Conservation (phyloP, 2,888 invertebrate genomes). For the Conops quadrifasciatus region DNA sequence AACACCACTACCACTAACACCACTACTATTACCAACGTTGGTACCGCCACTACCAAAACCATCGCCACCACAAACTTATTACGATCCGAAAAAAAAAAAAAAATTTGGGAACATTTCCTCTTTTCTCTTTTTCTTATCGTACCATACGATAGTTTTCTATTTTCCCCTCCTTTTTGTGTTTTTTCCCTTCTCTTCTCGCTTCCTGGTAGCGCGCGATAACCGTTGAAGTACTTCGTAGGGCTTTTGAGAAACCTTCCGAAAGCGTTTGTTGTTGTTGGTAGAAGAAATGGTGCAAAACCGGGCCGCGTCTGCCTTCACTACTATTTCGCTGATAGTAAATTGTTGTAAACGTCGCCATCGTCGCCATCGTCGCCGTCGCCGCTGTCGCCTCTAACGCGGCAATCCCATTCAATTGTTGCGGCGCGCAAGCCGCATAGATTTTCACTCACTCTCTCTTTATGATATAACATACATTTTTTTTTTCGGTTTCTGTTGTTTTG, state of each 20-base stretch:
- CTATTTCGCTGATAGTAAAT: not conserved
- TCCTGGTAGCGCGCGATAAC: too few relatives aligned
- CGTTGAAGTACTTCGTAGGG: too few relatives aligned
- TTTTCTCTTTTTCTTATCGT: not conserved
- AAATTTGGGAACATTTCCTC: not conserved
- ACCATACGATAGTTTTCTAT: not conserved
- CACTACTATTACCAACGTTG: too few relatives aligned
- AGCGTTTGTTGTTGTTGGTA: too few relatives aligned
- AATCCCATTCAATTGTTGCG: not conserved
- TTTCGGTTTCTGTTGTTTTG: slow-evolving; percentile 13
- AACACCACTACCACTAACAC: too few relatives aligned
- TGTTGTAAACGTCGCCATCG: slow-evolving; percentile 6
- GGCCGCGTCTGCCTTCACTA: not conserved
- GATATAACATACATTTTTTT: slow-evolving; percentile 38
- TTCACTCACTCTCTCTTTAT: slow-evolving; percentile 44
- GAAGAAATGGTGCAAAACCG: slow-evolving; percentile 6
- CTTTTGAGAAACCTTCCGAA: too few relatives aligned
- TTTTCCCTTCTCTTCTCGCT: not conserved
- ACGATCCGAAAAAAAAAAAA: slow-evolving; percentile 10
- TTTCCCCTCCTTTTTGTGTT: not conserved
- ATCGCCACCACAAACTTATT: too few relatives aligned
- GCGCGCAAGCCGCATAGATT: slow-evolving; percentile 34
- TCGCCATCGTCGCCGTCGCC: not conserved
- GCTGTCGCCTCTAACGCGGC: slow-evolving; percentile 6
- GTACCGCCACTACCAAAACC: too few relatives aligned